phyloP scores from a whole-genome alignment of 1,140 invertebrate genomes.

The Ruditapes philippinarum region DNA sequence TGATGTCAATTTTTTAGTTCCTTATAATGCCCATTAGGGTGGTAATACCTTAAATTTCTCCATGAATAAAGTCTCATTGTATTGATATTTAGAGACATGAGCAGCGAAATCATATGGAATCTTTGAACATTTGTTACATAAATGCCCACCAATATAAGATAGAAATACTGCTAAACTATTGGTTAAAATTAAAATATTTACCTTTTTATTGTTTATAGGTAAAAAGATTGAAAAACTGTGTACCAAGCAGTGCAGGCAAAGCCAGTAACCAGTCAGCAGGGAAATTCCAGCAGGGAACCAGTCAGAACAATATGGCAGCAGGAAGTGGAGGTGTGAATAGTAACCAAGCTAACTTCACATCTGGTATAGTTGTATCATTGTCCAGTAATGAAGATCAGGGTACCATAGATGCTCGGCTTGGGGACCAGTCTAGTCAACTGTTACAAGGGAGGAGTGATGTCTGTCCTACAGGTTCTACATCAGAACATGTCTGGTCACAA shows the following conservation, averaged over 20 bases:
- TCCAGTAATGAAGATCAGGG: neutral
- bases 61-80: too few species aligned
- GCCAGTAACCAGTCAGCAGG: neutral
- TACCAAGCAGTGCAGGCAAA: neutral
- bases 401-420: neutral
- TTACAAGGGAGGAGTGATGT: neutral
- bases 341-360: constrained; percentile 36
- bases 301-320: constrained; percentile 20
- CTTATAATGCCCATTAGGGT: too few species aligned
- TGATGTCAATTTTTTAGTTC: too few species aligned
- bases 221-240: constrained; percentile 32
- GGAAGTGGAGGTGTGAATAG: neutral
- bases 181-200: too few species aligned
- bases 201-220: constrained; percentile 12
- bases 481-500: neutral
- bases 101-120: too few species aligned
- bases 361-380: constrained; percentile 45
- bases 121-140: too few species aligned
- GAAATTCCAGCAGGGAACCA: neutral
- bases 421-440: neutral
- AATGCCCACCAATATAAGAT: too few species aligned
- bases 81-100: too few species aligned
- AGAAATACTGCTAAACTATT: too few species aligned
- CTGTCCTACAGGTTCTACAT: neutral
- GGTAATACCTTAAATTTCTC: too few species aligned